phyloP scores from a whole-genome alignment of 2,113 vertebrate species.

The Dromaius novaehollandiae region DNA sequence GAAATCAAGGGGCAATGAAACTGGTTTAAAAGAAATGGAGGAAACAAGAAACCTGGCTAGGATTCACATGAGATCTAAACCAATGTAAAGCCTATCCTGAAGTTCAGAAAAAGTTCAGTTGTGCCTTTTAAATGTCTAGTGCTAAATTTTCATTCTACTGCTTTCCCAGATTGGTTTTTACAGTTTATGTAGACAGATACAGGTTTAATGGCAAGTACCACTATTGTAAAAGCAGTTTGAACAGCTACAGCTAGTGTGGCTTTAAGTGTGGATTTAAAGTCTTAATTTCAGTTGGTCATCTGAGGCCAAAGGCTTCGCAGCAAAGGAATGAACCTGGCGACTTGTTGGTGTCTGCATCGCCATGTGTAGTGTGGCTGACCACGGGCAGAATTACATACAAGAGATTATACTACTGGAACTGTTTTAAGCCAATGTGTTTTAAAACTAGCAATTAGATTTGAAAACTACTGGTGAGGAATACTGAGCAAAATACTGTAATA shows the following conservation, averaged over 20 bases:
- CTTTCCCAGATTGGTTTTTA: neutral
- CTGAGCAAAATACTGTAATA: neutral
- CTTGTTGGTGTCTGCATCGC: rapidly evolving
- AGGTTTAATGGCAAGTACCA: neutral
- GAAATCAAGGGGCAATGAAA: neutral
- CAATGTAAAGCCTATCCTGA: neutral
- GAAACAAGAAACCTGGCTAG: neutral
- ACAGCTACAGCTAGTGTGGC: neutral
- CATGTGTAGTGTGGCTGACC: neutral
- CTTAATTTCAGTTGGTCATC: neutral
- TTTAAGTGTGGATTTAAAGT: neutral
- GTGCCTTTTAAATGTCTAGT: neutral
- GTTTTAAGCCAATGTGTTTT: neutral
- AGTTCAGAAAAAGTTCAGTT: neutral
- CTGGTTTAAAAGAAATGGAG: neutral
- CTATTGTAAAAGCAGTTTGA: neutral
- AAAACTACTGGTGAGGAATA: neutral
- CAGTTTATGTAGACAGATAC: neutral
- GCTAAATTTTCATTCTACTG: neutral
- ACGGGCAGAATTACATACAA: neutral
- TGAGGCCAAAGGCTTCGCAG: neutral
- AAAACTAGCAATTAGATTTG: neutral
- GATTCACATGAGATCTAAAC: neutral
- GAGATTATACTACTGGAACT: neutral
- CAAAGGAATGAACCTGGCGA: neutral